Conservation (phyloP, 1,140 invertebrate genomes). For the Temnothorax nylanderi region DNA sequence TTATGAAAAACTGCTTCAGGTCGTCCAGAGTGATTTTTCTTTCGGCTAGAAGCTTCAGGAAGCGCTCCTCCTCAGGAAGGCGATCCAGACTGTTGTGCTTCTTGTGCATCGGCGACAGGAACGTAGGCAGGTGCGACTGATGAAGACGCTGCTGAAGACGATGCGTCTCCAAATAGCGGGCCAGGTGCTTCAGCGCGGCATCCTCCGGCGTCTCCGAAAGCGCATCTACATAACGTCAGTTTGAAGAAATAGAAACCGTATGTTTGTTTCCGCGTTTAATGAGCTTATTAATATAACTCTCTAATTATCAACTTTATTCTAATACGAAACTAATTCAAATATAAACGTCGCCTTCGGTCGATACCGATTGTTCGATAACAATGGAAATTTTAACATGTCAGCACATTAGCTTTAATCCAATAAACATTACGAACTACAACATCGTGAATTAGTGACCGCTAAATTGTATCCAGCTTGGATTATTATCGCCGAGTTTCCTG, state of each 20-base stretch:
- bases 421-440: background rate
- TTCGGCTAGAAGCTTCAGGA: slow-evolving; percentile 67
- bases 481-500: slow-evolving; percentile 52
- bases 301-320: background rate
- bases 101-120: slow-evolving; percentile 57
- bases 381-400: background rate
- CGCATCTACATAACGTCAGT: slow-evolving; percentile 69
- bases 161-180: slow-evolving; percentile 73
- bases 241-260: slow-evolving; percentile 22
- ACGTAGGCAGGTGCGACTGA: slow-evolving; percentile 54
- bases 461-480: background rate
- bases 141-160: slow-evolving; percentile 54
- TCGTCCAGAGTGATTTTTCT: slow-evolving; percentile 67
- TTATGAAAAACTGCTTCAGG: slow-evolving; percentile 60
- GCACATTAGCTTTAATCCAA: background rate
- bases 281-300: background rate
- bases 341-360: background rate
- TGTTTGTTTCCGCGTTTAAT: background rate
- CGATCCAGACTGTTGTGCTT: slow-evolving; percentile 67
- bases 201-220: slow-evolving; percentile 73
- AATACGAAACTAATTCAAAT: background rate
- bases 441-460: background rate
- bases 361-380: no score
- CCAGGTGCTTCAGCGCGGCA: slow-evolving; percentile 73
- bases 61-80: slow-evolving; percentile 60